These are phyloP conservation scores for Troglohyphantes excavatus DNA, from an alignment of 2,888 invertebrate genomes.

Conservation along the genomic window DNA sequence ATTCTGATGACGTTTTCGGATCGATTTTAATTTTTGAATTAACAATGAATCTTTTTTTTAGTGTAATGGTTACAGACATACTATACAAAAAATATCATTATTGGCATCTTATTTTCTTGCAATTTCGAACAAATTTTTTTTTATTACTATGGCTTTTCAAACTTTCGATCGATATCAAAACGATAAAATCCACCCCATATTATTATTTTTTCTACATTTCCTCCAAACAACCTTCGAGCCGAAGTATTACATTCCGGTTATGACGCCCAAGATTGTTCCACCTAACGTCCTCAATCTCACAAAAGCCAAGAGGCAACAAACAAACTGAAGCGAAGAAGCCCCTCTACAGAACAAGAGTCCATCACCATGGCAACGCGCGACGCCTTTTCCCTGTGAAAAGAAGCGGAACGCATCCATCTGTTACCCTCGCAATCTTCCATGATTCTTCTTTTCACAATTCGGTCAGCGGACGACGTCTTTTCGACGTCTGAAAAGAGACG, in stretches of 20 bases:
- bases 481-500: constrained; percentile 13
- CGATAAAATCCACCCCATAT: no score
- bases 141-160: no score
- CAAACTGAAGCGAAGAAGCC: not conserved
- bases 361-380: constrained; percentile 13
- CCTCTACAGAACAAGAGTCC: not conserved
- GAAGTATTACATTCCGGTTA: not conserved
- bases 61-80: no score
- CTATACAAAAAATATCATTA: no score
- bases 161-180: no score
- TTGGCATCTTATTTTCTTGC: no score
- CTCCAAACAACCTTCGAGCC: no score
- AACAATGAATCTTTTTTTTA: no score
- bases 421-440: constrained; percentile 30
- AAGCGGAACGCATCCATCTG: constrained; percentile 33
- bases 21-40: no score
- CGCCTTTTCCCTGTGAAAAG: constrained; percentile 15
- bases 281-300: not conserved
- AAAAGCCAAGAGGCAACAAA: not conserved
- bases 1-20: no score
- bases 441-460: constrained; percentile 3
- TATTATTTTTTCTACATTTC: no score
- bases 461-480: not conserved
- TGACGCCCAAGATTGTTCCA: not conserved
- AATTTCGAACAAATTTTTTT: no score